Base-by-base conservation (phyloP, 2,888 invertebrate species). In the Baronia brevicornis region DNA sequence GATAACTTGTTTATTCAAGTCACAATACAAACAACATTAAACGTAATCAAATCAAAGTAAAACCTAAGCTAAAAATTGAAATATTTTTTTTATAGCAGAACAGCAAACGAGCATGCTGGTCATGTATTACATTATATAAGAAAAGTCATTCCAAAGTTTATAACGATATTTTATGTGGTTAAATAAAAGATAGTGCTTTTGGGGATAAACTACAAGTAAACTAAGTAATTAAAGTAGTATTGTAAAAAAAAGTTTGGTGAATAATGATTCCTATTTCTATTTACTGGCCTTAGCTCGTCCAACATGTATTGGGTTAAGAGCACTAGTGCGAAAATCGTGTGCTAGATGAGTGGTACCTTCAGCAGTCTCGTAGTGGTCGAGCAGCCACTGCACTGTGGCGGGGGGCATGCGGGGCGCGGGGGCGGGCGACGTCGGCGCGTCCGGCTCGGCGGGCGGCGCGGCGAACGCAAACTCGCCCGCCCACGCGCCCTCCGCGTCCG, bases 291-390 rank as follows among this genome's bases (percentile, higher is more conserved):
- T 3, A 7, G 21, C 9, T 21, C 21, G 22, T 22, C 3, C 10
- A n/a, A n/a, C n/a, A 11, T 11, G 10, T 10, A 4, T 23, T 4
- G 10, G 5, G 12, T 10, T 11, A 10, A 23, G 5, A 11, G 9
- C 11, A 17, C 17, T n/a, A n/a, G 6, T 4, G 4, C 4, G 3
- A 7, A 7, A 20, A 20, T 8, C 1, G n/a, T 11, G 22, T n/a
- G 7, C 6, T 8, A n/a, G 8, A n/a, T 9, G 2, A 11, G 12
- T 7, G 25, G 27, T 36, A 80, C 80, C 82, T 66, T 99, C 98
- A 2, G 97, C 97, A 21, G 96, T 97, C 86, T 99, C 98, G 74
- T 99, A 99, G 86, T 99, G 97, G 70, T 97, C 96, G 60, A 97
- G 87, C 55, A 99, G 87, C 98, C 98, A 99, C 74, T 95, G 93